phyloP scores from a whole-genome alignment of 2,888 invertebrate genomes.

The Ashinkailepas kermadecensis region DNA sequence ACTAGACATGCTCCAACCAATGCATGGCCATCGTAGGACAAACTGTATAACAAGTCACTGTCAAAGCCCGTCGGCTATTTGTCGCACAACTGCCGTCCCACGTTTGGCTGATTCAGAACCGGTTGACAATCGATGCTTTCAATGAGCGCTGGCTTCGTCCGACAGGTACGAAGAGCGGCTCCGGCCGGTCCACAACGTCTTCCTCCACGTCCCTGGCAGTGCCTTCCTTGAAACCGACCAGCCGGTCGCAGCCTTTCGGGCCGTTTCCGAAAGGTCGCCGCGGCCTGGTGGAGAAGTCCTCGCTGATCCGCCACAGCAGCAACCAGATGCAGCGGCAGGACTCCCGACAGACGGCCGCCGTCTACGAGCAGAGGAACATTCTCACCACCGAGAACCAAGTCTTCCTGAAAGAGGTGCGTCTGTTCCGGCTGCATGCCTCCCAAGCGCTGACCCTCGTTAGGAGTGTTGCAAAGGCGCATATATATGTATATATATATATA shows the following conservation, averaged over 20 bases:
- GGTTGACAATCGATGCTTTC: too few species aligned
- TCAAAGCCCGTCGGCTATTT: too few species aligned
- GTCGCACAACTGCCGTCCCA: too few species aligned
- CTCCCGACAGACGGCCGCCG: not conserved
- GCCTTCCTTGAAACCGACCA: slow-evolving; percentile 9
- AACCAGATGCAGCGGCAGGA: slow-evolving; percentile 45
- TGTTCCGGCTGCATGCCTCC: not conserved
- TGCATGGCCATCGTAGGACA: too few species aligned
- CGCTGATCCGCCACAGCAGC: slow-evolving; percentile 73
- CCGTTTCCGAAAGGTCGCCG: slow-evolving; percentile 65
- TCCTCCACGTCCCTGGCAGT: slow-evolving; percentile 9
- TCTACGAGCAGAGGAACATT: slow-evolving; percentile 29
- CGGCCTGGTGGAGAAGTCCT: slow-evolving; percentile 80
- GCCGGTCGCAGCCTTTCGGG: slow-evolving; percentile 52
- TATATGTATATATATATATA: too few species aligned
- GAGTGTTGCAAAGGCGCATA: too few species aligned
- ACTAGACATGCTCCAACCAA: too few species aligned
- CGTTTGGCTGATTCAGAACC: too few species aligned
- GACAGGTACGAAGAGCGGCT: not conserved
- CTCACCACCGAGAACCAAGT: slow-evolving; percentile 34
- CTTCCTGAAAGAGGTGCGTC: slow-evolving; percentile 33
- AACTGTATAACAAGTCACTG: too few species aligned
- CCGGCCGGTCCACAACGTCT: not conserved
- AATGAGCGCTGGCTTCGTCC: not conserved
- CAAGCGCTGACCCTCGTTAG: too few species aligned